Percentiles rank a stretch among this genome's conserved stretches.
Evolutionary conservation across 2,797 vertebrate genomes (phyloP).

Genomic region (Clarias fuscus): DNA sequence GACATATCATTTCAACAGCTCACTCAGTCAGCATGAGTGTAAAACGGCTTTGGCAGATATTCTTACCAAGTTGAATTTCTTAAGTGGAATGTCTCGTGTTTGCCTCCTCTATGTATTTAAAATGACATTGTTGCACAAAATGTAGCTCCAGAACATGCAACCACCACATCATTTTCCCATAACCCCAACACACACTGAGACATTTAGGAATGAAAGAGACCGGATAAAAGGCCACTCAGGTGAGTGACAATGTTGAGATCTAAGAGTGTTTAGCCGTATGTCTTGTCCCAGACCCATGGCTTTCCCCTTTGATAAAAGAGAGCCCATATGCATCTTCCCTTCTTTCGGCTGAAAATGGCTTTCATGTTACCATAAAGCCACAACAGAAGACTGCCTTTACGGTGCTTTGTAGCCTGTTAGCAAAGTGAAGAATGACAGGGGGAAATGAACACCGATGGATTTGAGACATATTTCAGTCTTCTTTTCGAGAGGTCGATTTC

Average conservation of each 20-base stretch:
- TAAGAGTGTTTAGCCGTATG: conserved; percentile 41
- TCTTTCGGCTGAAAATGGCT: conserved; percentile 41
- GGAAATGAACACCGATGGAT: conserved; percentile 48
- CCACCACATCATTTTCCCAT: conserved; percentile 13
- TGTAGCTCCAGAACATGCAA: not conserved
- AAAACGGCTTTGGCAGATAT: conserved; percentile 56
- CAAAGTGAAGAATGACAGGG: conserved; percentile 22
- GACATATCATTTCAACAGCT: conserved; percentile 56
- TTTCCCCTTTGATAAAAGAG: conserved; percentile 45
- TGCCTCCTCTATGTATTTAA: conserved; percentile 35
- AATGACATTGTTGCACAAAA: not conserved
- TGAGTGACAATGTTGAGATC: conserved; percentile 20
- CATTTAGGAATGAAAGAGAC: conserved; percentile 10
- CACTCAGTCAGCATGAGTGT: conserved; percentile 52
- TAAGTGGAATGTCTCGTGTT: conserved; percentile 25
- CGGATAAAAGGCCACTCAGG: conserved; percentile 22
- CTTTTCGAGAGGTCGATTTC: conserved; percentile 61
- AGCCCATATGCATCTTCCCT: conserved; percentile 32
- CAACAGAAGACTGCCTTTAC: conserved; percentile 30
- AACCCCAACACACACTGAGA: not conserved
- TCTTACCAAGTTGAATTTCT: conserved; percentile 45
- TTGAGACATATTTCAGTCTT: conserved; percentile 57
- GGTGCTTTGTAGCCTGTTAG: conserved; percentile 39
- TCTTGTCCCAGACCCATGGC: conserved; percentile 29
- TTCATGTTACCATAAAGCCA: conserved; percentile 48